Base-by-base conservation (phyloP, 2,888 invertebrate genomes). In the Trichogramma dendrolimi region DNA sequence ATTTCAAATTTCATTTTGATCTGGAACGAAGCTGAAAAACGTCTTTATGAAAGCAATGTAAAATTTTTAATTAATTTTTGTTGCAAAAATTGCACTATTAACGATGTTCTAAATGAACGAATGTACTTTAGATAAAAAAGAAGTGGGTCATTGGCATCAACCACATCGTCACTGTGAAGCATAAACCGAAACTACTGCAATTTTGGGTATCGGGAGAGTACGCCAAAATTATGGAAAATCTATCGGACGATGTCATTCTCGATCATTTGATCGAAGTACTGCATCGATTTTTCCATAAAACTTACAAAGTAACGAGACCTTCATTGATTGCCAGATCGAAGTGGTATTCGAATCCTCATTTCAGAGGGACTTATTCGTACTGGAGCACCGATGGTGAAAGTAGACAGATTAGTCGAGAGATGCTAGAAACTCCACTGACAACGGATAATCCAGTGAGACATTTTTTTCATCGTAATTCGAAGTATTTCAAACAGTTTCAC, bases 321-420 rank as follows among this genome's bases (percentile, higher is more conserved):
- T 81, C 79, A 46, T 75, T 75, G 53, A 72, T 85, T 65, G 65
- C 81, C 11, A 90, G 91, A 68, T 86, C 90, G 1, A 80, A 79
- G 1, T 92, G 92, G 92, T 82, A 81, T 63, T 81, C 82, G 0
- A 87, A 91, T 78, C 84, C 85, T 0, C 85, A 83, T 74, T 87
- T 88, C 1, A 81, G 84, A 49, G 92, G 93, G 5, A 86, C 88
- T 0, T 92, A 91, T 74, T 83, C 86, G 1, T 88, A 81, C 73
- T 81, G 84, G 11, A 50, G 54, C 7, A 38, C 41, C 4, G 40
- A 44, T 10, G 7, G 49, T 4, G 27, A 58, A 14, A 58, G 58
- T 10, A 38, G 38, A 39, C 40, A 84, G 8, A 41, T 58, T n/a
- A 27, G 2, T 7, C 8, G 54, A 0, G 55, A 62, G 41, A 58